These are phyloP conservation scores for Pangasianodon hypophthalmus DNA, from an alignment of 2,113 vertebrate species.

Conservation along the genomic window DNA sequence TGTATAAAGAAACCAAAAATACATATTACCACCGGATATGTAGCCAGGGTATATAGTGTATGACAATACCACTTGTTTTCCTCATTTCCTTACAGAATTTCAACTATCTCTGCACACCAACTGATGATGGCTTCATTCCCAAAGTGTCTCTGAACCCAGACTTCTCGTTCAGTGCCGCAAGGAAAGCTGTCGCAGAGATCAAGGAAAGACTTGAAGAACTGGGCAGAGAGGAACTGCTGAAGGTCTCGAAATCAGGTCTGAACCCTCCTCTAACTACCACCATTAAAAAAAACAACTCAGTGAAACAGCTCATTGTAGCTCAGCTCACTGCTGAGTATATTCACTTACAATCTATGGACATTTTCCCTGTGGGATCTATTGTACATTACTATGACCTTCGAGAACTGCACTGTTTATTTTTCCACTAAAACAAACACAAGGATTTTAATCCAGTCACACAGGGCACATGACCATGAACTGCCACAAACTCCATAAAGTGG, in stretches of 20 bases:
- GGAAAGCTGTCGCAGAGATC: constrained; percentile 78
- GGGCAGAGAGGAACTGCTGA: constrained; percentile 74
- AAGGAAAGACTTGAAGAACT: constrained; percentile 77
- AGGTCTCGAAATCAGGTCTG: constrained; percentile 78
- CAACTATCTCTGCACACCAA: constrained; percentile 80
- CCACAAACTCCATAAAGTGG: background rate
- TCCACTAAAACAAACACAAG: background rate
- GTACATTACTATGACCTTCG: background rate
- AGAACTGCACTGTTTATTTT: background rate
- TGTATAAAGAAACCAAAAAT: background rate
- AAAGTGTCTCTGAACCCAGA: constrained; percentile 76
- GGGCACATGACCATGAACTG: constrained; percentile 24
- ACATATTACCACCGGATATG: background rate
- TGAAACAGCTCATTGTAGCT: background rate
- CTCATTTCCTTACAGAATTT: constrained; percentile 69
- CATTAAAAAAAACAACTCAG: background rate
- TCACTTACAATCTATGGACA: background rate
- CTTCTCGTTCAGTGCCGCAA: constrained; percentile 74
- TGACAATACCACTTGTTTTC: background rate
- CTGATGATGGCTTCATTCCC: constrained; percentile 77
- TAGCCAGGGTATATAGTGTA: background rate
- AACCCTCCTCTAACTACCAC: background rate
- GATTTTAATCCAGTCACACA: background rate
- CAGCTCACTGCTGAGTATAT: background rate
- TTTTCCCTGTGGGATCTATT: background rate